Base-by-base conservation (phyloP, 2,888 invertebrate species). In the Fragum whitleyi region DNA sequence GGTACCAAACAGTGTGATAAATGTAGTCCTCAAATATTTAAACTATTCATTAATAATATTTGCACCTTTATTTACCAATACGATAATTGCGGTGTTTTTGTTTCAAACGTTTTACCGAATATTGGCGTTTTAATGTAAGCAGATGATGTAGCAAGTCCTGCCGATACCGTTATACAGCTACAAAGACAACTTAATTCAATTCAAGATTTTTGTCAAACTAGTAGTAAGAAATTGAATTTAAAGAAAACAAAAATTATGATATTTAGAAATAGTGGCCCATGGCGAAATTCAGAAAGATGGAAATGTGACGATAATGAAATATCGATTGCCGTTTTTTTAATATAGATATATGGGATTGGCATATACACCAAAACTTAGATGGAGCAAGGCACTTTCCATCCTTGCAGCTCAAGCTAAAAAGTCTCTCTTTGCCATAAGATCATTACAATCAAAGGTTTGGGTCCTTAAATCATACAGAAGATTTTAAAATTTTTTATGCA, bases 81-180 rank as follows among this genome's bases (percentile, higher is more conserved):
- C 14, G 14, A 26, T 21, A 57, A 57, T 57, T 57, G 23, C 21
- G 74, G 74, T 29, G 29, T 74, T 1, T 74, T 57, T 55, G 67
- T 74, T 3, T 51, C 53, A 16, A 21, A 59, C 7, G 39, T 2
- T 19, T n/a, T 26, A 16, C 55, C 55, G 16, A 68, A 74, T 53
- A 26, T 68, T 16, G 36, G 29, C 16, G 53, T 39, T 36, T 39
- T 59, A 26, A 19, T 74, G 14, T 74, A 36, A 55, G 57, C 74
- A n/a, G 74, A 74, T 23, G 74, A 68, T 36, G 23, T 74, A 9
- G 67, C 39, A 32, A 74, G 67, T 21, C 32, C 67, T 9, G 26
- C 74, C 1, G 74, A 74, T 32, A 26, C 57, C 7, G 67, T 36
- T 16, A 23, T 65, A 21, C n/a, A 55, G 14, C 47, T 68, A 2